Base-by-base conservation (phyloP, 2,888 invertebrate species). In the Macrosoma leucophasiata region DNA sequence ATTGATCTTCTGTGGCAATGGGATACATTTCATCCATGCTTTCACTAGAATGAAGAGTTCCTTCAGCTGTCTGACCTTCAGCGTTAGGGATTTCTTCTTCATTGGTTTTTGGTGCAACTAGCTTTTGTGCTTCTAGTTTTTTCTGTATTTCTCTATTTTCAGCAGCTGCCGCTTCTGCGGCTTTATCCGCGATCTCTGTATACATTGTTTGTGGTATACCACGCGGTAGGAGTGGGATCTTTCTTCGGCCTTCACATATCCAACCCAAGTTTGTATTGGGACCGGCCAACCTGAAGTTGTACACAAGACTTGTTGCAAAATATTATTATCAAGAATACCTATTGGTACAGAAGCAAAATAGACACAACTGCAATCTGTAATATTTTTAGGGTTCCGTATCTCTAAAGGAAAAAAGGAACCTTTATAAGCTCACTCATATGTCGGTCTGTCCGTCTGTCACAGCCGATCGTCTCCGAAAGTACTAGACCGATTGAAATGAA, bases 151-250 rank as follows among this genome's bases (percentile, higher is more conserved):
- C 77, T 32, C 65, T 72, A 39, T 84, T 82, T 40, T 81, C 78
- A 3, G 61, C 69, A 3, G 68, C 70, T 0, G 70, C 68, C 1
- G 58, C 61, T 37, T 76, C 75, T 0, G 93, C 92, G 30, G 90
- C 88, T 65, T 90, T 91, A 70, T 95, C 94, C 8, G 96, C 95
- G 48, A 95, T 86, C 42, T 91, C 89, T 38, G 93, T 91, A 63
- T 93, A 92, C 20, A 91, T 91, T 4, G 95, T 95, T 61, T 94
- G 93, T 4, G 95, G 92, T 31, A 92, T 88, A n/a, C 92, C 88
- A 39, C 96, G 86, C 4, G 95, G 93, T 76, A 96, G 82, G 26
- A 96, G 78, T 2, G 96, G 95, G 53, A 95, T 89, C 40, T 90
- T 78, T 52, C 96, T 87, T 19, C 95, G 87, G 8, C 96, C 96